Evolutionary conservation across 2,797 vertebrate genomes (phyloP), one percentile per base, ranked within the genome.

Genomic region (Danio aesculapii): DNA sequence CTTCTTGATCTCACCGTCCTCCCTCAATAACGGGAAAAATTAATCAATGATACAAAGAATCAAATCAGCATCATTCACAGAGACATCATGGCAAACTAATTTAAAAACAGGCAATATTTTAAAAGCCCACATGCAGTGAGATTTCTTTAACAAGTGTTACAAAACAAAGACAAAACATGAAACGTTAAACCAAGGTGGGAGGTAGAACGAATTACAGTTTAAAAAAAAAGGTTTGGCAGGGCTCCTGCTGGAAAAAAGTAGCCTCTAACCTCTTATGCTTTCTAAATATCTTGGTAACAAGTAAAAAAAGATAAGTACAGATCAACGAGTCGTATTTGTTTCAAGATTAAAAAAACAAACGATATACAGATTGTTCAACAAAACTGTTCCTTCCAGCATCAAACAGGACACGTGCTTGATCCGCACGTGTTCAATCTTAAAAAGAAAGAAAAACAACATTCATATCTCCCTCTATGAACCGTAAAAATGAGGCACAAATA

Each of bases 41-140:
- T 6, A 4, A 62, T 13, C 12, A 77, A 63, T 14, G 59, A 53
- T 21, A 16, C 11, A 43, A 57, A 59, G 39, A 66, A 46, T 10
- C 8, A 39, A 63, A 14, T 55, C 59, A 46, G 44, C 10, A 79
- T 86, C 75, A 44, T 57, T 58, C 55, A 58, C 58, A 39, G 59
- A 39, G 13, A 12, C 30, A 52, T 64, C 49, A 75, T 74, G 63
- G 57, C 19, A 58, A 76, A 84, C 84, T 59, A 90, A 86, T 30
- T 82, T 62, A 91, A 90, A 90, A 90, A 91, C 89, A 39, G 81
- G 74, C 86, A 82, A 61, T 73, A 61, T 43, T 47, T 55, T 73
- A 62, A 70, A 79, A 72, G 68, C 68, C 47, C 68, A 64, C 47
- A 44, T 72, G 21, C 55, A 62, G 43, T 67, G 75, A 58, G 44